Conservation (phyloP, 2,797 vertebrate genomes). For the Arvicola amphibius region DNA sequence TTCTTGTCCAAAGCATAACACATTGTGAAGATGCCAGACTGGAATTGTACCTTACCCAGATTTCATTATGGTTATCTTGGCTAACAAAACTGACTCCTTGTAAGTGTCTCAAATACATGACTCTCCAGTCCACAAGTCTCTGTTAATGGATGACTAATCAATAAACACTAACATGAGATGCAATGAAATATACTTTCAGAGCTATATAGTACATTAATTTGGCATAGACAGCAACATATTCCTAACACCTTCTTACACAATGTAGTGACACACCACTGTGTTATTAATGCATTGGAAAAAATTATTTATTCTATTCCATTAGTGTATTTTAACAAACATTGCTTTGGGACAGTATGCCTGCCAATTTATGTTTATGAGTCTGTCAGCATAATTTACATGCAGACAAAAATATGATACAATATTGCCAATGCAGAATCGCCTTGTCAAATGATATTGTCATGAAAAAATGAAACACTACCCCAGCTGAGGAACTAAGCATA, state of each 20-base stretch:
- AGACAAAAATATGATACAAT: slow-evolving; percentile 89
- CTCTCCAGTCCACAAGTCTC: not conserved
- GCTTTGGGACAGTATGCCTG: slow-evolving; percentile 88
- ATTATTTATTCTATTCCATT: slow-evolving; percentile 89
- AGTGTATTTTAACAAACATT: slow-evolving; percentile 89
- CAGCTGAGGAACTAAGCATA: slow-evolving; percentile 85
- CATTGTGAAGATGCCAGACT: not conserved
- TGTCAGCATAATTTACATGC: slow-evolving; percentile 91
- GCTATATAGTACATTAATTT: slow-evolving; percentile 68
- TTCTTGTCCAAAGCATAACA: not conserved
- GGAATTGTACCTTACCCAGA: not conserved
- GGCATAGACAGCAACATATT: slow-evolving; percentile 66
- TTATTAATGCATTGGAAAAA: slow-evolving; percentile 85
- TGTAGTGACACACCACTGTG: slow-evolving; percentile 51
- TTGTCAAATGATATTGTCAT: slow-evolving; percentile 89
- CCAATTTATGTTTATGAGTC: slow-evolving; percentile 91
- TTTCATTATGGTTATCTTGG: not conserved
- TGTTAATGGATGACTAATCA: slow-evolving; percentile 57
- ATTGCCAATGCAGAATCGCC: slow-evolving; percentile 87
- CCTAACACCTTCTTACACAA: slow-evolving; percentile 60
- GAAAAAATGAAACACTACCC: slow-evolving; percentile 87
- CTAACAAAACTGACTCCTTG: not conserved
- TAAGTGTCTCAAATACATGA: not conserved
- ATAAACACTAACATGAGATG: slow-evolving; percentile 61
- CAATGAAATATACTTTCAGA: slow-evolving; percentile 65